Conservation (phyloP, 2,888 invertebrate species). For the Drosophila cracens region DNA sequence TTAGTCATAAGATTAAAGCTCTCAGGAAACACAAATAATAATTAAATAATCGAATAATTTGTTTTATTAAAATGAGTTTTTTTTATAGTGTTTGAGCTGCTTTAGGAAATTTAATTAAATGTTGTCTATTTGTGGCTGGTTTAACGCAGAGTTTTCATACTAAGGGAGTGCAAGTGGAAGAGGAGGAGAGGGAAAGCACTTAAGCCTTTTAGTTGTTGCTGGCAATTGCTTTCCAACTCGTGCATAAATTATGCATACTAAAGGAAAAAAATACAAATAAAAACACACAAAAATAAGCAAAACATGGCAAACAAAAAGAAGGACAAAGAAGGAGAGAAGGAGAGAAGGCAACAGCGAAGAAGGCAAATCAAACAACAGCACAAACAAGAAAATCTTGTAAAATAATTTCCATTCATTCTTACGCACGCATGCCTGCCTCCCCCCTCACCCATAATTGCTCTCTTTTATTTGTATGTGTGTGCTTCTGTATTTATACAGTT, state of each 20-base stretch:
- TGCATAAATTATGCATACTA: slow-evolving; percentile 67
- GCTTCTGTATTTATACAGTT: slow-evolving; percentile 20
- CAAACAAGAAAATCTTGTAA: slow-evolving; percentile 76
- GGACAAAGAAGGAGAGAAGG: slow-evolving; percentile 9
- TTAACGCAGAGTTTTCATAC: not conserved
- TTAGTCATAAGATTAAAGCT: slow-evolving; percentile 6
- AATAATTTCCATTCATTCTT: slow-evolving; percentile 77
- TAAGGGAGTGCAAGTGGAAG: not conserved
- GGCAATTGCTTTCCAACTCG: slow-evolving; percentile 50
- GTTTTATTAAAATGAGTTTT: not conserved
- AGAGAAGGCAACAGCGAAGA: slow-evolving; percentile 17
- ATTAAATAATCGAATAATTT: not conserved
- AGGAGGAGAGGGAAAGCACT: slow-evolving; percentile 1
- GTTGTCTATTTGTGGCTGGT: not conserved
- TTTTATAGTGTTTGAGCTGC: not conserved
- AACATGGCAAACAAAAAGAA: slow-evolving; percentile 6
- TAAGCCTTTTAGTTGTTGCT: slow-evolving; percentile 44
- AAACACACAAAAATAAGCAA: slow-evolving; percentile 13
- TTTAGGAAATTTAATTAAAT: not conserved
- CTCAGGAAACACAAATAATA: slow-evolving; percentile 1
- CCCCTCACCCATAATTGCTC: not conserved
- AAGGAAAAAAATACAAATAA: slow-evolving; percentile 24
- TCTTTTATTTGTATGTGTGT: slow-evolving; percentile 13
- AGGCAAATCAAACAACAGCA: slow-evolving; percentile 62
- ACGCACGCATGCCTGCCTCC: slow-evolving; percentile 60